Evolutionary conservation across 2,888 invertebrate species (phyloP).

Genomic region (Morpho helenor): DNA sequence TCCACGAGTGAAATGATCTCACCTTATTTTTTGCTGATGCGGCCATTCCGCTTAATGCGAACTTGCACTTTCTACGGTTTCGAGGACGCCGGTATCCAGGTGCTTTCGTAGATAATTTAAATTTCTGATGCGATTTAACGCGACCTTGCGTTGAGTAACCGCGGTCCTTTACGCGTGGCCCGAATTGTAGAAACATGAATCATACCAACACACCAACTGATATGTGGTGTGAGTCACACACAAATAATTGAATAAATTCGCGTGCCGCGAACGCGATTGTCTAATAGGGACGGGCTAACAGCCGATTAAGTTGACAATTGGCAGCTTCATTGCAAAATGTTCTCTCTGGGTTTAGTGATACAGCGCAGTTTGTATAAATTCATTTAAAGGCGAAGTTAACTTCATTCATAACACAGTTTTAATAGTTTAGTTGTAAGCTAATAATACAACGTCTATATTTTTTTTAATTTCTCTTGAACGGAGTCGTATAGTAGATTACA

Average conservation of each 20-base stretch:
- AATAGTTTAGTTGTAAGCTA: too few relatives aligned
- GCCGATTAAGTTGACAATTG: slow-evolving; percentile 2
- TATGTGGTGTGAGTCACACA: slow-evolving; percentile 46
- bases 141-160: slow-evolving; percentile 38
- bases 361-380: too few relatives aligned
- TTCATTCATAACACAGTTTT: too few relatives aligned
- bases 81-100: slow-evolving; percentile 32
- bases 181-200: slow-evolving; percentile 56
- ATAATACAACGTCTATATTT: too few relatives aligned
- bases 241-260: slow-evolving; percentile 27
- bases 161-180: slow-evolving; percentile 45
- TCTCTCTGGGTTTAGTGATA: too few relatives aligned
- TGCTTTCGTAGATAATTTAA: slow-evolving; percentile 48
- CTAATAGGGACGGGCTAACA: slow-evolving; percentile 11
- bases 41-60: slow-evolving; percentile 28
- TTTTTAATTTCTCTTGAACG: too few relatives aligned
- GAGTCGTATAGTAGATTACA: too few relatives aligned
- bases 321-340: too few relatives aligned
- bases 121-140: slow-evolving; percentile 44
- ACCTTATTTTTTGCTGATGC: slow-evolving; percentile 1
- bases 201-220: slow-evolving; percentile 43
- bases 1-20: too few relatives aligned
- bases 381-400: too few relatives aligned
- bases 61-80: slow-evolving; percentile 68
- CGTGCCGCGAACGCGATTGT: slow-evolving; percentile 24